Evolutionary conservation across 2,113 vertebrate genomes (phyloP).

Genomic region (Xenopus laevis): DNA sequence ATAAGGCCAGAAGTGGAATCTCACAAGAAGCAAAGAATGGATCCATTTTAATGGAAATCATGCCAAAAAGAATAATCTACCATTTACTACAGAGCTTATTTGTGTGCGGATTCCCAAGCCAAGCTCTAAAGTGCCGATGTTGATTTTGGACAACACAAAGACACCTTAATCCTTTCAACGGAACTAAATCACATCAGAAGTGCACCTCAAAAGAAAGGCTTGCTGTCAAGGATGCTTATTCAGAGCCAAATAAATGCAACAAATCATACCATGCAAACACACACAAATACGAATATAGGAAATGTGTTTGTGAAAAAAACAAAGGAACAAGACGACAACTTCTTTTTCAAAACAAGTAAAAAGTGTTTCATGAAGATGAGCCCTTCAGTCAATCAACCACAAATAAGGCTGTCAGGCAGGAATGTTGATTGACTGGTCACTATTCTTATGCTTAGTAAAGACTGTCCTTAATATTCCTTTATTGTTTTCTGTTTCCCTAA

Average conservation of each 20-base stretch:
- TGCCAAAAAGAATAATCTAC: conserved; percentile 81
- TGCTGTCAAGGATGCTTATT: conserved; percentile 81
- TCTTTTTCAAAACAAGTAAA: conserved; percentile 49
- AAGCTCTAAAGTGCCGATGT: conserved; percentile 82
- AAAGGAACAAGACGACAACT: conserved; percentile 43
- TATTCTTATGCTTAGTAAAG: background rate
- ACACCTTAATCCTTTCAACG: conserved; percentile 91
- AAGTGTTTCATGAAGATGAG: conserved; percentile 51
- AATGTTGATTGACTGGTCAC: conserved; percentile 63
- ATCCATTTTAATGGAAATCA: conserved; percentile 91
- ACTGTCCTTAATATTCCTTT: no score
- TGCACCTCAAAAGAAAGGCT: conserved; percentile 74
- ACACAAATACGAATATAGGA: conserved; percentile 78
- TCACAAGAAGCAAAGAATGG: conserved; percentile 71
- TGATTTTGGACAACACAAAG: conserved; percentile 94
- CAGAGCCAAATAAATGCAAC: conserved; percentile 76
- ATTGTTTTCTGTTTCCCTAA: no score
- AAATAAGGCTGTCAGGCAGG: conserved; percentile 64
- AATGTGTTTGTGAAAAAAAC: no score
- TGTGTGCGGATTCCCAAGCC: conserved; percentile 89
- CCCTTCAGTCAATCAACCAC: conserved; percentile 50
- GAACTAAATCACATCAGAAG: conserved; percentile 84
- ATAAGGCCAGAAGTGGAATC: conserved; percentile 79
- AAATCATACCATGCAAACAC: conserved; percentile 66
- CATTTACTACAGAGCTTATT: conserved; percentile 82